phyloP scores from a whole-genome alignment of 53 echinoderm and acorn worm species.

The Temnopleurus reevesii region DNA sequence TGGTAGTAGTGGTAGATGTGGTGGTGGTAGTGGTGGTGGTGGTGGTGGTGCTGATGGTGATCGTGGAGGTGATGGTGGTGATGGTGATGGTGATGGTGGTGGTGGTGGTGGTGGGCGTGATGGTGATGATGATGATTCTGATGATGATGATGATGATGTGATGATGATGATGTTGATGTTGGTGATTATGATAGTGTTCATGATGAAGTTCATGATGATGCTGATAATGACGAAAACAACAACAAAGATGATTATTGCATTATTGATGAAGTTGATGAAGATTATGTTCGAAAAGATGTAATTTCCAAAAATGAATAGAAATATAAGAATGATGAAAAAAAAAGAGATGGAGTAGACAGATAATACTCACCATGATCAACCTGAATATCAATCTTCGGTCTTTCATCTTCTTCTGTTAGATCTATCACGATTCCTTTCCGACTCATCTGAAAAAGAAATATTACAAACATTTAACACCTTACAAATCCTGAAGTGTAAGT shows the following conservation, averaged over 20 bases:
- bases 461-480: neutral
- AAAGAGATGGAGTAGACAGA: too few relatives aligned
- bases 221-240: neutral
- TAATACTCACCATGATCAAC: slow-evolving; percentile 96
- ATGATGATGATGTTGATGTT: neutral
- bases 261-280: too few relatives aligned
- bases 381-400: slow-evolving; percentile 91
- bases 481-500: neutral
- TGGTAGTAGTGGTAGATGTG: too few relatives aligned
- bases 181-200: neutral
- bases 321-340: too few relatives aligned
- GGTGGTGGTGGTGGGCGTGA: neutral
- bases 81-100: neutral
- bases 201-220: neutral
- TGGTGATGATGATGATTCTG: neutral
- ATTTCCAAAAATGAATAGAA: too few relatives aligned
- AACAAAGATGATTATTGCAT: neutral
- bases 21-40: neutral
- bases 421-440: slow-evolving; percentile 89
- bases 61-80: neutral
- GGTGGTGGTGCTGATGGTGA: neutral
- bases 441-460: slow-evolving; percentile 12
- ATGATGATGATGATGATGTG: neutral
- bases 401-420: slow-evolving; percentile 89
- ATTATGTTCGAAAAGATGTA: too few relatives aligned